Base-by-base conservation (phyloP, 2,113 vertebrate species). In the Scalopus aquaticus region DNA sequence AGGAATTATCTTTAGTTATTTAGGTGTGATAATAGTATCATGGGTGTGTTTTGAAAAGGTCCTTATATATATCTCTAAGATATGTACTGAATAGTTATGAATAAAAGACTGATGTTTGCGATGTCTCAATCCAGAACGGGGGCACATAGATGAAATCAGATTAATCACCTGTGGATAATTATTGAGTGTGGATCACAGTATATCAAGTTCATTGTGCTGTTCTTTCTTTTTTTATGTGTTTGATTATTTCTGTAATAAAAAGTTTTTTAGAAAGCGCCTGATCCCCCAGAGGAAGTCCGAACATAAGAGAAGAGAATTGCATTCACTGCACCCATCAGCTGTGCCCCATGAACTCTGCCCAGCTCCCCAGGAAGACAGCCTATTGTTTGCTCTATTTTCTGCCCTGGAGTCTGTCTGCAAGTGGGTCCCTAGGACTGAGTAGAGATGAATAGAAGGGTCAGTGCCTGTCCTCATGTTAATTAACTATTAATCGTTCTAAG, bases 401-500 rank as follows among this genome's bases (percentile, higher is more conserved):
- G 30, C 35, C 85, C 78, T 9, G 9, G 35, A 70, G 30, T 37
- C n/a, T 0, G 0, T 49, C 72, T 76, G 78, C 44, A 24, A 20
- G 60, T 58, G 51, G 30, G 42, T 32, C 32, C 67, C 90, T 46
- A 78, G 69, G 0, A 0, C 84, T 49, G 7, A 13, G 64, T 65
- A 67, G 90, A 97, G 96, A 97, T 95, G 77, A 86, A 96, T 95
- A 1, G 83, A 87, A 51, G 88, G 97, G 97, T 97, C 98, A 98
- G 93, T 35, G 39, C 73, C 62, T 32, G 46, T 86, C 62, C 65
- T 96, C 94, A 76, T 93, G 97, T 97, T 98, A 97, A 98, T 98
- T 97, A 96, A 90, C 89, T 95, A 95, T 96, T 98, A 98, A 98
- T 98, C 26, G 54, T 95, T 97, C n/a, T 94, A 96, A 96, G 95